Percentiles rank a stretch among this genome's conserved stretches.
These are phyloP conservation scores for Onychomys torridus DNA, from an alignment of 2,797 vertebrate genomes.

Conservation along the genomic window DNA sequence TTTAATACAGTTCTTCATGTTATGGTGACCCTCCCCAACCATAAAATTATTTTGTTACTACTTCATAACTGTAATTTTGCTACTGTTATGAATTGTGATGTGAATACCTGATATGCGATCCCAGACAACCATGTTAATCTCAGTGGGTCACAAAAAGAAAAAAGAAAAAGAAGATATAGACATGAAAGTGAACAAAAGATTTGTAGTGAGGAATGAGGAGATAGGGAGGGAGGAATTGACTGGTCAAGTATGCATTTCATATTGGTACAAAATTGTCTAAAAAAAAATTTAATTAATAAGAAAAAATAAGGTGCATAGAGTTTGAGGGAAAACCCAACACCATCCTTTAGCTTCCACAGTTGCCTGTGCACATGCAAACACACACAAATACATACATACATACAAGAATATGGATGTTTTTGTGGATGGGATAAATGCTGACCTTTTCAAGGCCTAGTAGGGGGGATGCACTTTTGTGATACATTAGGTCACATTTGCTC, in stretches of 20 bases:
- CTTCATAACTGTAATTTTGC: neutral
- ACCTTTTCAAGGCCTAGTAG: constrained; percentile 9
- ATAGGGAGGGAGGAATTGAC: neutral
- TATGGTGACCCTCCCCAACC: neutral
- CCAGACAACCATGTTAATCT: neutral
- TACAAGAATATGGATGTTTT: neutral
- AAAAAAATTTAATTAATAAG: neutral
- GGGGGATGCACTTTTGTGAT: neutral
- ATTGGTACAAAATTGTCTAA: neutral
- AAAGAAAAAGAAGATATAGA: neutral
- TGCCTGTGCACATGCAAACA: too few relatives aligned
- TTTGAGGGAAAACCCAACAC: neutral
- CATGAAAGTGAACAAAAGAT: neutral
- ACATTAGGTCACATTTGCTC: neutral
- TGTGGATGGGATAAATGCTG: neutral
- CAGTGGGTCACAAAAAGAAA: neutral
- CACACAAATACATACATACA: neutral
- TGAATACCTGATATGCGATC: neutral
- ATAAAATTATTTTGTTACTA: neutral
- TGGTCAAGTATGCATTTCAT: neutral
- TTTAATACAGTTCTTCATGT: neutral
- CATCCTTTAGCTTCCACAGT: neutral
- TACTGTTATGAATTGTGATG: neutral
- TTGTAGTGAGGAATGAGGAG: neutral
- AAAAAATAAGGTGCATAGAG: neutral